Evolutionary conservation across 1,140 invertebrate species (phyloP).

Genomic region (Pogonus chalceus): DNA sequence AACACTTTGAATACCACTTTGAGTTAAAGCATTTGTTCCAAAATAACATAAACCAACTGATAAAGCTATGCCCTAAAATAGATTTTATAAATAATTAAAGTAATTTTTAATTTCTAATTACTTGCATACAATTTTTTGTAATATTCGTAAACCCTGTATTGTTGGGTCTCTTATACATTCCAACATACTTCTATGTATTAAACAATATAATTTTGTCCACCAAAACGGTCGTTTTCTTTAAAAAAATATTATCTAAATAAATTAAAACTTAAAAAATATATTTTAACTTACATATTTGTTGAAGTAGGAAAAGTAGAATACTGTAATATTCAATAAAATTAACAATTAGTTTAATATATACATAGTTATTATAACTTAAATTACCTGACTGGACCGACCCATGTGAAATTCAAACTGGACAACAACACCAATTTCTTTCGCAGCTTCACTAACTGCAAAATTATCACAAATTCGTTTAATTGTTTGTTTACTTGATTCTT

Average conservation of each 20-base stretch:
- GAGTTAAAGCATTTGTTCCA: conserved; percentile 53
- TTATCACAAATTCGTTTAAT: conserved; percentile 65
- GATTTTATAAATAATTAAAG: conserved; percentile 8
- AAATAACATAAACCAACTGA: conserved; percentile 70
- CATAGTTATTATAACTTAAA: not conserved
- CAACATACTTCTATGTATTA: conserved; percentile 56
- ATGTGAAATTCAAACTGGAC: conserved; percentile 57
- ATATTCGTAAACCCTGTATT: conserved; percentile 54
- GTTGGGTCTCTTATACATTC: conserved; percentile 61
- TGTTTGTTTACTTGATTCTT: conserved; percentile 50
- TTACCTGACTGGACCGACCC: conserved; percentile 36
- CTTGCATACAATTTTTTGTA: conserved; percentile 78
- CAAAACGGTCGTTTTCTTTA: conserved; percentile 46
- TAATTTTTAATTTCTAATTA: too few species aligned
- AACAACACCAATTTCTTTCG: conserved; percentile 59
- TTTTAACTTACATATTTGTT: not conserved
- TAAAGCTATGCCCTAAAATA: conserved; percentile 54
- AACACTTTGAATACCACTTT: conserved; percentile 69
- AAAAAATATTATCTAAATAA: conserved; percentile 17
- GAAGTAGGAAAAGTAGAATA: not conserved
- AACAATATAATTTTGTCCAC: conserved; percentile 54
- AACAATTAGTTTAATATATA: not conserved
- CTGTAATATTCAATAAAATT: not conserved
- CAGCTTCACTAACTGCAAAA: conserved; percentile 64
- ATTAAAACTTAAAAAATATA: conserved; percentile 7